A percentile compares a stretch with the other conserved stretches of the same genome.
phyloP scores from a whole-genome alignment of 2,113 vertebrate species.

The Fulica atra region DNA sequence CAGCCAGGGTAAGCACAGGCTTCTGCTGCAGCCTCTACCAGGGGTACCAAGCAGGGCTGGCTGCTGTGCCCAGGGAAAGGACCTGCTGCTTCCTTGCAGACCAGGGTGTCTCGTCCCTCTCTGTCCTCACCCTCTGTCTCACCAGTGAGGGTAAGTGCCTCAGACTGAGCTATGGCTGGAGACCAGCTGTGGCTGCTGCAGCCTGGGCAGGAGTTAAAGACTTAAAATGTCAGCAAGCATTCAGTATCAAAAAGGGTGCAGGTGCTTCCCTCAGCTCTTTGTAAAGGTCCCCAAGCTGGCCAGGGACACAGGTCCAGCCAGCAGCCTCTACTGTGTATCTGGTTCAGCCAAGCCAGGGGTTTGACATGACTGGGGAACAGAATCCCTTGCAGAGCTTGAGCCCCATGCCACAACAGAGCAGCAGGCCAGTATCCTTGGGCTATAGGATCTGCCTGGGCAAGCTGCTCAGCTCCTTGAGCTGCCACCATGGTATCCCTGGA shows the following conservation, averaged over 20 bases:
- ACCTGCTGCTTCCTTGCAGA: background rate
- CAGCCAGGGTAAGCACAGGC: background rate
- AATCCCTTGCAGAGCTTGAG: background rate
- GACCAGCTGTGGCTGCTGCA: background rate
- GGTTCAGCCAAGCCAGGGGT: too few species aligned
- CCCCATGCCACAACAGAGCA: background rate
- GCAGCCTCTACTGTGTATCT: accelerated
- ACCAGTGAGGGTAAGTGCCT: background rate
- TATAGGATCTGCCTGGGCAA: background rate
- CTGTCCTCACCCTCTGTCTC: background rate
- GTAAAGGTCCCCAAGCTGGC: background rate
- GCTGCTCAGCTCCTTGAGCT: accelerated
- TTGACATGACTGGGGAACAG: background rate
- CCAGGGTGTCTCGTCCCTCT: background rate
- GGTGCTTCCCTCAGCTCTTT: background rate
- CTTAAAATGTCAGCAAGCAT: background rate
- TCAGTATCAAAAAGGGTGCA: background rate
- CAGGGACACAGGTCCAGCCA: accelerated
- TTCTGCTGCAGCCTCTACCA: background rate
- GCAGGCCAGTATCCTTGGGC: background rate
- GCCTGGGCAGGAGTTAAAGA: background rate
- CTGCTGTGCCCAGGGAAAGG: background rate
- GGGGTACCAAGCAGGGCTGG: background rate
- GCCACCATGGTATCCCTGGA: background rate
- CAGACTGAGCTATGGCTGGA: background rate